Percentiles rank a stretch among this genome's conserved stretches.
Evolutionary conservation across 2,797 vertebrate species (phyloP).

Genomic region (Antrozous pallidus): DNA sequence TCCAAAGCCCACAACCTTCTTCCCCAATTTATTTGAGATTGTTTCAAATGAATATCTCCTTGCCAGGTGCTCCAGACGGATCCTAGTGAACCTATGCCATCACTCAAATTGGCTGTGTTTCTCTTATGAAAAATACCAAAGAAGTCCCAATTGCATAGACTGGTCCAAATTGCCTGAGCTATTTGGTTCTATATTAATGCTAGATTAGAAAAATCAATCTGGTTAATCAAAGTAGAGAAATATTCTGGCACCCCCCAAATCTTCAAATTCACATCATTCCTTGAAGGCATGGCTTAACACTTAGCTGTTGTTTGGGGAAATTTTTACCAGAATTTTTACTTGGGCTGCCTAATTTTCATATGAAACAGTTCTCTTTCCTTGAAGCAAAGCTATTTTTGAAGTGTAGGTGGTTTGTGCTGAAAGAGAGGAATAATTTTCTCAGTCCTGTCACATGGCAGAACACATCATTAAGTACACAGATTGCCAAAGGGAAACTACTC

Average conservation of each 20-base stretch:
- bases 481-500: slow-evolving; percentile 37
- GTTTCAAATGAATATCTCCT: background rate
- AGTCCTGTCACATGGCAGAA: slow-evolving; percentile 44
- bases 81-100: background rate
- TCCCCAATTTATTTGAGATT: background rate
- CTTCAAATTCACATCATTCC: slow-evolving; percentile 30
- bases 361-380: slow-evolving; percentile 51
- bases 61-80: background rate
- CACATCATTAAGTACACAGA: slow-evolving; percentile 57
- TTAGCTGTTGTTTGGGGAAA: background rate
- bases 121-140: slow-evolving; percentile 16
- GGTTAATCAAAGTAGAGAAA: slow-evolving; percentile 31
- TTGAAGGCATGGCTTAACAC: background rate
- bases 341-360: slow-evolving; percentile 55
- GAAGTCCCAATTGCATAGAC: background rate
- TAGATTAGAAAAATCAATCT: slow-evolving; percentile 41
- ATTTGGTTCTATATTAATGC: slow-evolving; percentile 6
- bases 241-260: background rate
- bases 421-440: slow-evolving; percentile 59
- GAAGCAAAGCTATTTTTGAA: slow-evolving; percentile 50
- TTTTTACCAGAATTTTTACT: slow-evolving; percentile 6
- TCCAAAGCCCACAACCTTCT: background rate
- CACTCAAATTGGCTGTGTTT: background rate
- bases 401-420: slow-evolving; percentile 26
- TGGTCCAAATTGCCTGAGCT: background rate